A percentile compares a stretch with the other conserved stretches of the same genome.
These are phyloP conservation scores for Xylocampa areola DNA, from an alignment of 2,888 invertebrate species.

Conservation along the genomic window DNA sequence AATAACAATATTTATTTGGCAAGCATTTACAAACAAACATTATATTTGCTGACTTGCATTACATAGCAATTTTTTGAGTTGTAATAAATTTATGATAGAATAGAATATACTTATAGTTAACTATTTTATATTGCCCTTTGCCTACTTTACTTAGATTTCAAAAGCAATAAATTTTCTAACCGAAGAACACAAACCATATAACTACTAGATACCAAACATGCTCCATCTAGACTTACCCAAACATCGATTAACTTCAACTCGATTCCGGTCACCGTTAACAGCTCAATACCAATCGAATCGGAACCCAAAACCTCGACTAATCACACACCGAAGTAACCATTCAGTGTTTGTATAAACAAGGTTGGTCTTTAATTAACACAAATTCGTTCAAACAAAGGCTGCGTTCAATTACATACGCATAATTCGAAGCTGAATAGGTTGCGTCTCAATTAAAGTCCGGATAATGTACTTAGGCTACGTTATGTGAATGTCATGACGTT, in stretches of 20 bases:
- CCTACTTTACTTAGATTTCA: no score
- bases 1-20: no score
- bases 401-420: slow-evolving; percentile 44
- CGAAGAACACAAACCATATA: not conserved
- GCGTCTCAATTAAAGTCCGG: slow-evolving; percentile 31
- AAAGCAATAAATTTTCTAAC: no score
- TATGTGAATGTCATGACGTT: not conserved
- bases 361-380: slow-evolving; percentile 52
- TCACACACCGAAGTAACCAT: slow-evolving; percentile 43
- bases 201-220: not conserved
- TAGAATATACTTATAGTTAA: no score
- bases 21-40: no score
- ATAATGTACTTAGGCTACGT: slow-evolving; percentile 4
- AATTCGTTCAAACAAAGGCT: slow-evolving; percentile 45
- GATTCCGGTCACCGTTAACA: not conserved
- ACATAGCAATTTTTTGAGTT: no score
- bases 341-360: slow-evolving; percentile 42
- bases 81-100: no score
- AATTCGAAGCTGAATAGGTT: slow-evolving; percentile 37
- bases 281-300: slow-evolving; percentile 23
- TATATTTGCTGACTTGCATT: no score
- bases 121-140: no score
- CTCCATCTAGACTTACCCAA: not conserved
- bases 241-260: not conserved
- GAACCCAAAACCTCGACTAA: slow-evolving; percentile 49